Evolutionary conservation across 2,888 invertebrate species (phyloP), one percentile per base, ranked within the genome.

Genomic region (Sacculina carcini): DNA sequence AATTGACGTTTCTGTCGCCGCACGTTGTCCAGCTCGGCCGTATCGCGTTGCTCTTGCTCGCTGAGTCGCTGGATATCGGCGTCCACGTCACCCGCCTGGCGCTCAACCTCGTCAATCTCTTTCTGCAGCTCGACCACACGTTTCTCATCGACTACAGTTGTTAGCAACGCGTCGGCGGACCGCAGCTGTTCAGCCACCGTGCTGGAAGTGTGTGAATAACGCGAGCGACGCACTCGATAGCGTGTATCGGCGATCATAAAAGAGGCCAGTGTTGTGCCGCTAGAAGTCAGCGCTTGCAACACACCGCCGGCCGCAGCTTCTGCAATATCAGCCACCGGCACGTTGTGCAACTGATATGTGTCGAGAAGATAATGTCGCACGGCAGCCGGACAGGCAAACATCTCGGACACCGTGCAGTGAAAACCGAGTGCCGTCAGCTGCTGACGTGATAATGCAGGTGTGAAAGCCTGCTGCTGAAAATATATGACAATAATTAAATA

Each of bases 321-420:
- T 5, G n/a, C 28, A 1, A 44, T 28, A 19, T 28, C 16, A 4
- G 53, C 55, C 19, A 55, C 50, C 12, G 56, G 56, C 7, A 56
- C 50, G n/a, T 29, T 34, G 32, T 51, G 51, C 12, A 56, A 32
- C 10, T 40, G 4, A 42, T 56, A 55, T 9, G 34, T 53, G 2
- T 48, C 44, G 48, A 52, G 53, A 12, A 55, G 48, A 48, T 49
- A 55, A 6, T 46, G 29, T 2, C 55, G 47, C 7, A 56, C 32
- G 16, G 56, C 53, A 14, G 51, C 49, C 3, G 56, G 56, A 5
- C 51, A 55, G 7, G 48, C 48, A 1, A 56, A 44, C n/a, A 44
- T 26, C 5, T 44, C 44, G 16, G 28, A 16, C 16, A 44, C 44
- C 2, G 19, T 44, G 44, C 7, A 5, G 2, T n/a, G 5, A 19